These are phyloP conservation scores for Pogonognathellus flavescens DNA, from an alignment of 1,140 invertebrate genomes.

Conservation along the genomic window DNA sequence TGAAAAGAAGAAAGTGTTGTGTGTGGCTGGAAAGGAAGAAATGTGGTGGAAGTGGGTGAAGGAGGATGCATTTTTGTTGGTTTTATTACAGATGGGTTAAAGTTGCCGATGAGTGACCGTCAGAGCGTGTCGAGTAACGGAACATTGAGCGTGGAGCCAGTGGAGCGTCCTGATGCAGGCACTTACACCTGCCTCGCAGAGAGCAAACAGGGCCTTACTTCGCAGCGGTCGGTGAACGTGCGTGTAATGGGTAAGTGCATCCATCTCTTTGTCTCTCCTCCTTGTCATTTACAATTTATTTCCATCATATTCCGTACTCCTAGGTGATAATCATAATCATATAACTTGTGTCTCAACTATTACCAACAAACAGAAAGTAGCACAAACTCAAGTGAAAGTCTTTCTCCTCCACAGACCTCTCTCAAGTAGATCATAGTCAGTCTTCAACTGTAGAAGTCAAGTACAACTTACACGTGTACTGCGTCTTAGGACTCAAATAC, in stretches of 20 bases:
- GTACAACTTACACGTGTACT: too few relatives aligned
- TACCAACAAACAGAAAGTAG: too few relatives aligned
- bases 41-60: not conserved
- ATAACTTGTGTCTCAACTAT: not conserved
- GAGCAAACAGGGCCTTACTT: slow-evolving; percentile 82
- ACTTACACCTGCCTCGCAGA: slow-evolving; percentile 78
- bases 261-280: slow-evolving; percentile 8
- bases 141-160: slow-evolving; percentile 76
- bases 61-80: slow-evolving; percentile 34
- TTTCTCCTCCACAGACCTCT: too few relatives aligned
- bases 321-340: not conserved
- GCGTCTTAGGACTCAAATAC: too few relatives aligned
- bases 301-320: not conserved
- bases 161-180: slow-evolving; percentile 79
- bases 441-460: too few relatives aligned
- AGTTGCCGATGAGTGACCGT: slow-evolving; percentile 79
- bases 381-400: too few relatives aligned
- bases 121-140: slow-evolving; percentile 78
- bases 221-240: slow-evolving; percentile 85
- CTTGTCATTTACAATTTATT: slow-evolving; percentile 36
- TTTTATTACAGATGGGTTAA: slow-evolving; percentile 73
- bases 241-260: slow-evolving; percentile 81
- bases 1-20: not conserved
- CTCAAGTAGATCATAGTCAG: too few relatives aligned
- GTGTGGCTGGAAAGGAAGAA: too few relatives aligned